These are phyloP conservation scores for Trematomus loennbergii DNA, from an alignment of 2,113 vertebrate species.

Conservation along the genomic window DNA sequence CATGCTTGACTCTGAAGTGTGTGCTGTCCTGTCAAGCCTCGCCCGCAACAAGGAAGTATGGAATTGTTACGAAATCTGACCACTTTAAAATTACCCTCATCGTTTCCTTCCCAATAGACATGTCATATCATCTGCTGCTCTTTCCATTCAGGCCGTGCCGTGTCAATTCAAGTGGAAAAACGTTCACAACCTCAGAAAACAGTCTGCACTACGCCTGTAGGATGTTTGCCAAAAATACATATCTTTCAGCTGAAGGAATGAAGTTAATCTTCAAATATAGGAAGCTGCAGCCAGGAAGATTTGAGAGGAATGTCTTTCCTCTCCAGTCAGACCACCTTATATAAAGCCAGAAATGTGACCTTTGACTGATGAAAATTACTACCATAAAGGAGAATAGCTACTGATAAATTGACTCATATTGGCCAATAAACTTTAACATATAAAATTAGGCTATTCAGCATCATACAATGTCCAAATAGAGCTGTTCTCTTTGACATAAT, in stretches of 20 bases:
- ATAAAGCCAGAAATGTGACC: not conserved
- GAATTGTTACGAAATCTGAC: constrained; percentile 66
- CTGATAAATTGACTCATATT: not conserved
- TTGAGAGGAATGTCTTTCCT: constrained; percentile 57
- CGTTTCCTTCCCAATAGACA: constrained; percentile 10
- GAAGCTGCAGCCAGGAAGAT: constrained; percentile 25
- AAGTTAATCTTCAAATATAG: constrained; percentile 4
- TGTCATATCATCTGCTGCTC: not conserved
- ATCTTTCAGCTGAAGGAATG: constrained; percentile 46
- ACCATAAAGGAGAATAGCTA: not conserved
- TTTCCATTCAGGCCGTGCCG: not conserved
- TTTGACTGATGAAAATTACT: not conserved
- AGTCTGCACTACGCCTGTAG: not conserved
- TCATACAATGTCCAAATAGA: not conserved
- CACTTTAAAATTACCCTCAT: constrained; percentile 7
- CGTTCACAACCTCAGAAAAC: not conserved
- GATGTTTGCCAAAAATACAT: constrained; percentile 46
- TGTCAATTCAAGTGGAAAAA: not conserved
- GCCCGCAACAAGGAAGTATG: constrained; percentile 63
- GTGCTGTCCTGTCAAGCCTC: constrained; percentile 46
- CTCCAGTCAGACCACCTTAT: not conserved
- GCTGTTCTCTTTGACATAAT: constrained; percentile 4
- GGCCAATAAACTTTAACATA: not conserved
- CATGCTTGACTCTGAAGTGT: not conserved
- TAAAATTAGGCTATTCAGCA: not conserved